Evolutionary conservation across 2,888 invertebrate genomes (phyloP), one percentile per base, ranked within the genome.

Genomic region (Gastracanthus pulcherrimus): DNA sequence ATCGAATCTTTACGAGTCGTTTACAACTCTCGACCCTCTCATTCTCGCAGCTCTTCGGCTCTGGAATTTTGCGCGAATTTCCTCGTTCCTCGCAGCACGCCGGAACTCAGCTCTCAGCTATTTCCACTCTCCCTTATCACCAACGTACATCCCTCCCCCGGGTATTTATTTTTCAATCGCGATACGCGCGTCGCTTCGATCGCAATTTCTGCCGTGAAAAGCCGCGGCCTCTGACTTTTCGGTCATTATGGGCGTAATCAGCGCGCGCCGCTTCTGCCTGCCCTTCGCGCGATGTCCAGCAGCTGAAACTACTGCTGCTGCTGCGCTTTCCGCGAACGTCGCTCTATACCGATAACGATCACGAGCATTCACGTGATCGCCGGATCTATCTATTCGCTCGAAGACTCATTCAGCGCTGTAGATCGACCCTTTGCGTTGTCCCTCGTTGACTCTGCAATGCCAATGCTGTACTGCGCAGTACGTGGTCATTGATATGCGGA

Each of bases 91-190:
- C 36, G n/a, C 62, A 4, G 23, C 23, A n/a, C 26, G 38, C 36
- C 36, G 58, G 72, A 60, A 41, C 60, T n/a, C n/a, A n/a, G n/a
- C n/a, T n/a, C n/a, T n/a, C n/a, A n/a, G n/a, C n/a, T n/a, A n/a
- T n/a, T n/a, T n/a, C n/a, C 26, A 3, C 11, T 13, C 4, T 34
- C 58, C 34, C 34, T 38, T 45, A 7, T 71, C 23, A 16, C 55
- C 1, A 29, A 29, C 23, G 41, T n/a, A n/a, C 45, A 11, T 31
- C 19, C 31, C 13, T 34, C 41, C 31, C 58, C 16, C 5, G 45
- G 23, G 34, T 69, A 60, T 77, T 70, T 70, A 77, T 70, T 62
- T 77, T 69, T 70, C 77, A 77, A 60, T 77, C 77, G 48, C 19
- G 48, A 70, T 70, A 16, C 23, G 45, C 45, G 45, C 75, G 48